phyloP scores from a whole-genome alignment of 2,113 vertebrate species.

The Anhinga anhinga region DNA sequence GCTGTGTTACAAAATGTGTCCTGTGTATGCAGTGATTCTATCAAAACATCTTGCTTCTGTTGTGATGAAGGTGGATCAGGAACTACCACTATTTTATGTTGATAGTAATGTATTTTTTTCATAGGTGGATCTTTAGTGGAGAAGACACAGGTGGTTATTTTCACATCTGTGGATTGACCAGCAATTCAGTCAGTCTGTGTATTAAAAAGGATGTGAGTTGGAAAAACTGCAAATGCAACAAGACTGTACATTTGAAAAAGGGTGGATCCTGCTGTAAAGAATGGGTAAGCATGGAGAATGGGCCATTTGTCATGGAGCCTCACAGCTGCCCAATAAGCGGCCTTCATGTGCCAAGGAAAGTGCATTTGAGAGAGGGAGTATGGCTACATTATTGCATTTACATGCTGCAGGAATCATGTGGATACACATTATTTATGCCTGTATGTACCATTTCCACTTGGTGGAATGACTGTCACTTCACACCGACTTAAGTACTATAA shows the following conservation, averaged over 20 bases:
- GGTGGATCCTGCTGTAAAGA: background rate
- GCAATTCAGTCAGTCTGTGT: background rate
- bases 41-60: background rate
- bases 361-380: background rate
- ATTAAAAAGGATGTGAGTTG: background rate
- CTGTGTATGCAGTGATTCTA: background rate
- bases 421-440: constrained; percentile 47
- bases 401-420: constrained; percentile 3
- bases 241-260: background rate
- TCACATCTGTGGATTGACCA: background rate
- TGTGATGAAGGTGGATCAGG: background rate
- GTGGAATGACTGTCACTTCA: constrained; percentile 43
- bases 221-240: background rate
- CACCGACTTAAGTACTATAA: constrained; percentile 52
- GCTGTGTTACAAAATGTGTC: background rate
- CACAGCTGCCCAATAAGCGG: background rate
- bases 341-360: background rate
- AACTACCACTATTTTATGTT: background rate
- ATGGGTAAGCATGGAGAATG: background rate
- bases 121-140: background rate
- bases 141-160: background rate
- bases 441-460: constrained; percentile 55
- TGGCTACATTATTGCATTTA: background rate
- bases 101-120: background rate
- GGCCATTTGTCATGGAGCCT: background rate